A percentile compares a stretch with the other conserved stretches of the same genome.
Conservation (phyloP, 2,888 invertebrate genomes). For the Laothoe populi region DNA sequence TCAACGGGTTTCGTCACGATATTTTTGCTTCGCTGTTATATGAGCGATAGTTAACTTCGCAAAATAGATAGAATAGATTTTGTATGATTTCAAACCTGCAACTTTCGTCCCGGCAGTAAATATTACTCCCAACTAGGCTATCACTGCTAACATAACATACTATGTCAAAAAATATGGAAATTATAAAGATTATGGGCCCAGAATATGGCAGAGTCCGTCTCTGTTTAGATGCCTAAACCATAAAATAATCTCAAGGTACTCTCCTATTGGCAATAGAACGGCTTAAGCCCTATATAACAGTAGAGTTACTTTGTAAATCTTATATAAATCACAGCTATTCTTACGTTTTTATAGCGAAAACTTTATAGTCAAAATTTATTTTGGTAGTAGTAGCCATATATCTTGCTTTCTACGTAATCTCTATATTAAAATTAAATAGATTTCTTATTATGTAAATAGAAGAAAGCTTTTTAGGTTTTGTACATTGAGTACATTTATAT, state of each 20-base stretch:
- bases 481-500: neutral
- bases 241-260: conserved; percentile 39
- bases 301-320: conserved; percentile 39
- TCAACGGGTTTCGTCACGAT: too few relatives aligned
- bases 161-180: too few relatives aligned
- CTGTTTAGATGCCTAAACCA: neutral
- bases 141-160: too few relatives aligned
- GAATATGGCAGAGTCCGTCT: neutral
- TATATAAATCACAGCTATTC: conserved; percentile 35
- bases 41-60: too few relatives aligned
- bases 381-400: neutral
- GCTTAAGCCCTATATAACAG: conserved; percentile 47
- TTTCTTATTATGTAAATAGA: neutral
- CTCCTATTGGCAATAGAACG: conserved; percentile 46
- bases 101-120: too few relatives aligned
- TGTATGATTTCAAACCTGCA: too few relatives aligned
- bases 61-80: too few relatives aligned
- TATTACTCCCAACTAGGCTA: too few relatives aligned
- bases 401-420: neutral
- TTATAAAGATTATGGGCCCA: too few relatives aligned
- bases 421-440: neutral
- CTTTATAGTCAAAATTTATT: neutral
- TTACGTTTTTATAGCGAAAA: conserved; percentile 14
- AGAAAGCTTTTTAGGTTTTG: neutral
- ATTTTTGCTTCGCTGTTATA: too few relatives aligned